Evolutionary conservation across 2,797 vertebrate species (phyloP), one percentile per base, ranked within the genome.

Genomic region (Parambassis ranga): DNA sequence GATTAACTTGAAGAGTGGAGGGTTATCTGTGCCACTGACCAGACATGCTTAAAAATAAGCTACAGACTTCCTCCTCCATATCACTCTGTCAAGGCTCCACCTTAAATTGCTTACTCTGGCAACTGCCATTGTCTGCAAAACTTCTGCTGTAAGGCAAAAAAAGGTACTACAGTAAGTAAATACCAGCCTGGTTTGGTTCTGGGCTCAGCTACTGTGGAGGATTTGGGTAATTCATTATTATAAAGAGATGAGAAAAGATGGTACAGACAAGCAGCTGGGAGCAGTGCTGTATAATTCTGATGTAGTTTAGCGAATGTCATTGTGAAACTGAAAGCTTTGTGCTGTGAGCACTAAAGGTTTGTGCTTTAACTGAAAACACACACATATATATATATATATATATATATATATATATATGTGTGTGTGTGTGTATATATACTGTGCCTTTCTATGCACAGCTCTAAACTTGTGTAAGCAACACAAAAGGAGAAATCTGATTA

Each of bases 1-100:
- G 51, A 89, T 90, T 89, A 85, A 88, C 85, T 15, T 3, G 5
- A 70, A 72, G 57, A 56, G 83, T 55, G 83, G 68, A 71, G 46
- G 70, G 80, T 71, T 71, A 66, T 37, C 47, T 20, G 33, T 62
- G 59, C 32, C 57, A 77, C 61, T 38, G 35, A 83, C 70, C 81
- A 80, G 80, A 71, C 41, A 80, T 13, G 39, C 43, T 51, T 58
- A 33, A 53, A 71, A 65, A 53, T 36, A 53, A 26, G 38, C 44
- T 32, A 15, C 65, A 70, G 64, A 85, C 82, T 86, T 88, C 88
- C 84, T 82, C 66, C 76, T 87, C 35, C 19, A 10, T 79, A 76
- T 80, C n/a, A n/a, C 77, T 61, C 42, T 18, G 27, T 7, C 16
- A 16, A 55, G 71, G 63, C 71, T 75, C 59, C 82, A 70, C 75